Evolutionary conservation across 2,888 invertebrate genomes (phyloP).

Genomic region (Vannuccia rotundouncinata): DNA sequence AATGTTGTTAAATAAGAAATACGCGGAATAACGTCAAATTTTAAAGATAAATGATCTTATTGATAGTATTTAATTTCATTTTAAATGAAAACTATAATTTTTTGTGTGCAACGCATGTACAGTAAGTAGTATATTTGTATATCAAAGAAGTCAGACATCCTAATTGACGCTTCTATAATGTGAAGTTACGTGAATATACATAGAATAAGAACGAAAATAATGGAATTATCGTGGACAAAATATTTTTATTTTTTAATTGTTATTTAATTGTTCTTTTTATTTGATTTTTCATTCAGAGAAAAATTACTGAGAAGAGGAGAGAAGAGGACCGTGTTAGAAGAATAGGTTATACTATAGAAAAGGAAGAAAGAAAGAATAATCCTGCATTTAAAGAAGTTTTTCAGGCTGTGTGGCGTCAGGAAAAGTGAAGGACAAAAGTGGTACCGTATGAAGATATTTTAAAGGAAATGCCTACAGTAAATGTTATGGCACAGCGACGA

Average conservation of each 20-base stretch:
- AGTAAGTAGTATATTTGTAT: background rate
- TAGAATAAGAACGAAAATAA: background rate
- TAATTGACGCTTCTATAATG: background rate
- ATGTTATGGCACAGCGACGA: slow-evolving; percentile 17
- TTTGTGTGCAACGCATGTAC: background rate
- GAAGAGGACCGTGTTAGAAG: background rate
- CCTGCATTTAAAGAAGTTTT: background rate
- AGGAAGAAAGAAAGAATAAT: background rate
- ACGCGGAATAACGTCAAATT: background rate
- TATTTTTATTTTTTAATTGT: too few relatives aligned
- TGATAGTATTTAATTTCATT: too few relatives aligned
- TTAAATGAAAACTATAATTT: background rate
- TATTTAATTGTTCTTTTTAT: too few relatives aligned
- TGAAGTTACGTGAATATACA: background rate
- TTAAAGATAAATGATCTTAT: too few relatives aligned
- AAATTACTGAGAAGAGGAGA: slow-evolving; percentile 16
- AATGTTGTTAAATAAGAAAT: background rate
- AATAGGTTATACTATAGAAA: background rate
- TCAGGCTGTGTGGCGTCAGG: slow-evolving; percentile 8
- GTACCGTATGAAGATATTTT: background rate
- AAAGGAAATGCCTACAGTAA: background rate
- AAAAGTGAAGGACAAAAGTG: slow-evolving; percentile 2
- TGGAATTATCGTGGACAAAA: too few relatives aligned
- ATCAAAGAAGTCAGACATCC: background rate
- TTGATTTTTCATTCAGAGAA: too few relatives aligned